Evolutionary conservation across 2,888 invertebrate species (phyloP).

Genomic region (Lymantria dispar): DNA sequence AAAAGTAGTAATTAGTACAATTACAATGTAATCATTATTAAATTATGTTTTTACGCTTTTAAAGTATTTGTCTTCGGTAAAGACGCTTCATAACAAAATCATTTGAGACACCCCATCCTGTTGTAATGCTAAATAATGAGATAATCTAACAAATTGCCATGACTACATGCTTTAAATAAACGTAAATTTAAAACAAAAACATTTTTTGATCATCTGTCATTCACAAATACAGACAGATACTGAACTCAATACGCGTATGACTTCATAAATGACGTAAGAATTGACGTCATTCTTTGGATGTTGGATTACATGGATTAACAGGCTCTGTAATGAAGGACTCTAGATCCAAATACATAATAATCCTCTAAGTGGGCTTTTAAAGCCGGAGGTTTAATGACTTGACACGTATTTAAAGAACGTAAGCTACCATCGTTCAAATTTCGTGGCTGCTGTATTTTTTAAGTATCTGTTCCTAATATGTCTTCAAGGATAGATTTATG

Average conservation of each 20-base stretch:
- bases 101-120: not conserved
- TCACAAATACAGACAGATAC: constrained; percentile 7
- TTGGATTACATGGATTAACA: not conserved
- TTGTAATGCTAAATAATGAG: constrained; percentile 1
- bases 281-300: constrained; percentile 17
- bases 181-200: constrained; percentile 1
- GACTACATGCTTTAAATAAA: constrained; percentile 1
- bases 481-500: too few species aligned
- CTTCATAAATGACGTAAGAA: constrained; percentile 19
- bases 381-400: not conserved
- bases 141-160: constrained; percentile 14
- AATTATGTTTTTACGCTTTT: too few species aligned
- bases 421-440: not conserved
- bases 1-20: too few species aligned
- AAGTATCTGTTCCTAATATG: too few species aligned
- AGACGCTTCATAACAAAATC: not conserved
- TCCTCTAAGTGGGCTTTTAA: not conserved
- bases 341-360: not conserved
- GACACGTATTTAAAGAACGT: not conserved
- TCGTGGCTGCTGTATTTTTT: too few species aligned
- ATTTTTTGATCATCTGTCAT: not conserved
- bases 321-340: not conserved
- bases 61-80: too few species aligned
- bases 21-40: too few species aligned
- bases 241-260: constrained; percentile 4